These are phyloP conservation scores for Fragum fragum DNA, from an alignment of 2,888 invertebrate genomes.

Conservation along the genomic window DNA sequence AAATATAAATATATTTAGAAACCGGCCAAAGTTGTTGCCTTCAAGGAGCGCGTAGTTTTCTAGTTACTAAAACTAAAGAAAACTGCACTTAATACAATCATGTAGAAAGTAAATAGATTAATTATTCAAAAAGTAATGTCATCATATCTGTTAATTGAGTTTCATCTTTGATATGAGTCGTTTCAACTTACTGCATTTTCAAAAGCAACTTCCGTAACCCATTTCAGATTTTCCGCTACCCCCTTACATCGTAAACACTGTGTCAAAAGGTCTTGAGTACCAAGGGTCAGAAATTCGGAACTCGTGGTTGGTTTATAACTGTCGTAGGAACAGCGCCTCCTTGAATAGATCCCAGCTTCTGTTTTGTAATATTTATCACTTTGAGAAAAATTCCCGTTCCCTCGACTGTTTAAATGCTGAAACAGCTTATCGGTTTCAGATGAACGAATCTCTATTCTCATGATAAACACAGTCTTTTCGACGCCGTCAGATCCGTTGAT, in stretches of 20 bases:
- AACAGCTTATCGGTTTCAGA: not conserved
- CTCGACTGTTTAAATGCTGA: not conserved
- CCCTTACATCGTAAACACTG: not conserved
- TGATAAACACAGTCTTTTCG: not conserved
- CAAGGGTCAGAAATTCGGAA: not conserved
- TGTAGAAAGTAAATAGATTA: no score
- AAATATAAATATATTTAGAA: no score
- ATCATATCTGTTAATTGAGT: no score
- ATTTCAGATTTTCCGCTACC: not conserved
- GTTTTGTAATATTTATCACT: no score
- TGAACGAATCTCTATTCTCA: not conserved
- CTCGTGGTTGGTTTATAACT: not conserved
- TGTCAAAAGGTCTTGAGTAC: not conserved
- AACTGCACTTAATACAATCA: no score
- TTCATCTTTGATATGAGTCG: no score
- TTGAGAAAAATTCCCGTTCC: not conserved
- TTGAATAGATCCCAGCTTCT: no score
- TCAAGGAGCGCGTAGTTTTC: no score
- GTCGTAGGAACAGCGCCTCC: no score
- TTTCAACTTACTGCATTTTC: not conserved
- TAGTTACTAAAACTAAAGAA: no score
- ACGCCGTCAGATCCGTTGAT: not conserved
- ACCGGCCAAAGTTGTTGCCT: no score
- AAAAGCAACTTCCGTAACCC: not conserved
- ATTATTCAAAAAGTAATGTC: no score